Evolutionary conservation across 1,140 invertebrate genomes (phyloP), one percentile per base, ranked within the genome.

Genomic region (Lanistes nyassanus): DNA sequence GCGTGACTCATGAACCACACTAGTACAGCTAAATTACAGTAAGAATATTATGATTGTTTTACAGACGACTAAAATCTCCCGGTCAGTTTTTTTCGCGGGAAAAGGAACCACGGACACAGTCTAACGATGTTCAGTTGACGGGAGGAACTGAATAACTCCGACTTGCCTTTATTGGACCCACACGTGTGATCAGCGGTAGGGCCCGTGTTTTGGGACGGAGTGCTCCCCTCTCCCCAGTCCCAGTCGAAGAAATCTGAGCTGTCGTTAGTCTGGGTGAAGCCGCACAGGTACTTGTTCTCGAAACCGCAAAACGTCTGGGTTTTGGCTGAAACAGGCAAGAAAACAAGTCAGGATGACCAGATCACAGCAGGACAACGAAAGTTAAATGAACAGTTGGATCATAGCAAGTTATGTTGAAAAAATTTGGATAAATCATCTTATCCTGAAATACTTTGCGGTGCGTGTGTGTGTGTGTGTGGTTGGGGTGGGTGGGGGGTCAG

Each of bases 121-220:
- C 39, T 42, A 13, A 42, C 13, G 39, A 42, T n/a, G n/a, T 42
- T 42, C 29, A 58, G 56, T 58, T 23, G 21, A 23, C 56, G n/a
- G 23, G 56, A 26, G 56, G 56, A 1, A 16, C n/a, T n/a, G 0
- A 16, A 11, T n/a, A 1, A 60, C 56, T n/a, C 19, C 19, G 9
- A 47, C 56, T 26, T 72, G 60, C 70, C 70, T 72, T 60, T 31
- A 5, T 76, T 31, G 51, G 71, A 31, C 68, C 66, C 75, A 74
- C 86, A 87, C 0, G 88, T 89, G 77, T 88, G 87, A 60, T 89
- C 88, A 23, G 60, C 74, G 21, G 64, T 60, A 3, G 87, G 86
- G 0, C 87, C 88, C 11, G 87, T 88, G 29, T 78, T 75, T 26
- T 72, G 55, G 1, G 86, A 86, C 0, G 83, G 81, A 0, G 87